These are phyloP conservation scores for Mus pahari DNA, from an alignment of 2,113 vertebrate genomes.

Conservation along the genomic window DNA sequence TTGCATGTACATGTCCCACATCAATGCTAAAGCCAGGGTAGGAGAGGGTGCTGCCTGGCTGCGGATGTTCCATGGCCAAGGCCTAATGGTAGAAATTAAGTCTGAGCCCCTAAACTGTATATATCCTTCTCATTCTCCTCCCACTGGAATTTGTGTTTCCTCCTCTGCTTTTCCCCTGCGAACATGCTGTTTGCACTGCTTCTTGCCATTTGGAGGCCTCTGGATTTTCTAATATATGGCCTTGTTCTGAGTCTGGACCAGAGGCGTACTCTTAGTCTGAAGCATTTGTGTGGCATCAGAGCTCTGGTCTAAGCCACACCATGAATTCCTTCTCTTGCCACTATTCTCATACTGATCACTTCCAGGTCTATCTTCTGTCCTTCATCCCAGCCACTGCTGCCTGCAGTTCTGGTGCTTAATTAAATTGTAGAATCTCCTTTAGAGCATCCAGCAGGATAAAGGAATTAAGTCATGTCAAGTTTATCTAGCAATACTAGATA, in stretches of 20 bases:
- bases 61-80: not conserved
- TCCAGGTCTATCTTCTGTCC: not conserved
- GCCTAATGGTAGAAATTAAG: not conserved
- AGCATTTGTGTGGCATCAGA: not conserved
- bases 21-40: slow-evolving; percentile 65
- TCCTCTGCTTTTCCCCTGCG: not conserved
- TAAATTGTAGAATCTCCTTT: slow-evolving; percentile 36
- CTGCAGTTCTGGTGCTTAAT: not conserved
- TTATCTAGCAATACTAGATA: slow-evolving; percentile 45
- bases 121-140: not conserved
- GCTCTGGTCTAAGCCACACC: not conserved
- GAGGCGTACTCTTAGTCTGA: not conserved
- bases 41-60: not conserved
- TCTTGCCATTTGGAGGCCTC: slow-evolving; percentile 2
- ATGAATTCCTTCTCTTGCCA: slow-evolving; percentile 32
- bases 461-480: slow-evolving; percentile 14
- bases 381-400: not conserved
- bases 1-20: slow-evolving; percentile 91
- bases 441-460: slow-evolving; percentile 34
- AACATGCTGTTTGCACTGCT: not conserved
- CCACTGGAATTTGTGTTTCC: not conserved
- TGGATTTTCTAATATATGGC: not conserved
- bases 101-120: not conserved
- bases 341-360: not conserved
- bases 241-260: not conserved